These are phyloP conservation scores for Palythoa grandiflora DNA, from an alignment of 92 coral and sea anemone species.

Conservation along the genomic window DNA sequence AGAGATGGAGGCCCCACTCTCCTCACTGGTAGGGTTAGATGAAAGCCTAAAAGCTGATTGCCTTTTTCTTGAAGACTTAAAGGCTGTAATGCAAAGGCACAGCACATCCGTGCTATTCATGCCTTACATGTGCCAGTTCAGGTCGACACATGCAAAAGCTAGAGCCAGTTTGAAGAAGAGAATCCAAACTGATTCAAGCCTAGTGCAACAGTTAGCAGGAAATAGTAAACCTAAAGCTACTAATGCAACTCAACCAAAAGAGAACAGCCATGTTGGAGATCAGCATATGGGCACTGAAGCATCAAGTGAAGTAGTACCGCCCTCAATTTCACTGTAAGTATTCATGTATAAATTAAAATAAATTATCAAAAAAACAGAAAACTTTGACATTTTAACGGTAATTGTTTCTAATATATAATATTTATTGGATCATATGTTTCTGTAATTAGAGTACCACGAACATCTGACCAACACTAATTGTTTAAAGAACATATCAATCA, in stretches of 20 bases:
- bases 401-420: slow-evolving; percentile 16
- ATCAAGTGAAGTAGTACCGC: slow-evolving; percentile 20
- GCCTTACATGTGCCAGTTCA: slow-evolving; percentile 23
- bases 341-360: slow-evolving; percentile 17
- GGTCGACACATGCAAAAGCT: slow-evolving; percentile 13
- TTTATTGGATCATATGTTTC: neutral
- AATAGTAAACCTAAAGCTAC: slow-evolving; percentile 5
- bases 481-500: slow-evolving; percentile 9
- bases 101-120: slow-evolving; percentile 14
- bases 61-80: slow-evolving; percentile 38
- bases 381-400: neutral
- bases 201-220: slow-evolving; percentile 23
- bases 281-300: slow-evolving; percentile 21
- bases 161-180: slow-evolving; percentile 31
- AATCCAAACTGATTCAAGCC: slow-evolving; percentile 4
- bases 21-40: slow-evolving; percentile 18
- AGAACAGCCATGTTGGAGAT: neutral
- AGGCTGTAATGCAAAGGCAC: slow-evolving; percentile 17
- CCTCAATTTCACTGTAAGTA: slow-evolving; percentile 29
- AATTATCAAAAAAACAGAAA: slow-evolving; percentile 10
- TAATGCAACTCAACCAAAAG: slow-evolving; percentile 6
- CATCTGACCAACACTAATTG: slow-evolving; percentile 10
- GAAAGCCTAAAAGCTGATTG: slow-evolving; percentile 41
- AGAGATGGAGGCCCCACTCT: slow-evolving; percentile 12
- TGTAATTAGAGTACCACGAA: neutral